Conservation (phyloP, 1,140 invertebrate species). For the Bombyx mori region ASM3026992v2 NC_085111.1:9656001-9656500, state of each 20-base stretch:
- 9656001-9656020: too few relatives aligned
- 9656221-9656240: conserved; percentile 55
- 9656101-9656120: not conserved
- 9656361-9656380: conserved; percentile 66
- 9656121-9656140: too few relatives aligned
- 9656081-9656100: too few relatives aligned
- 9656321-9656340: conserved; percentile 73
- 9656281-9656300: conserved; percentile 33
- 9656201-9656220: conserved; percentile 39
- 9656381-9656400: not conserved
- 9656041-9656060: too few relatives aligned
- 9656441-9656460: too few relatives aligned
- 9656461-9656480: too few relatives aligned
- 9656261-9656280: conserved; percentile 8
- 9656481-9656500: too few relatives aligned
- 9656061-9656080: too few relatives aligned
- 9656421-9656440: too few relatives aligned
- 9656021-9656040: too few relatives aligned
- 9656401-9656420: too few relatives aligned
- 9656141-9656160: too few relatives aligned
- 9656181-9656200: conserved; percentile 37
- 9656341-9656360: conserved; percentile 73
- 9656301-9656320: conserved; percentile 30
- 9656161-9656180: conserved; percentile 28
- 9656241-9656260: conserved; percentile 39